Percentiles rank a stretch among this genome's conserved stretches.
Conservation (phyloP, 1,140 invertebrate species). For the Drosophila sp. region DNA sequence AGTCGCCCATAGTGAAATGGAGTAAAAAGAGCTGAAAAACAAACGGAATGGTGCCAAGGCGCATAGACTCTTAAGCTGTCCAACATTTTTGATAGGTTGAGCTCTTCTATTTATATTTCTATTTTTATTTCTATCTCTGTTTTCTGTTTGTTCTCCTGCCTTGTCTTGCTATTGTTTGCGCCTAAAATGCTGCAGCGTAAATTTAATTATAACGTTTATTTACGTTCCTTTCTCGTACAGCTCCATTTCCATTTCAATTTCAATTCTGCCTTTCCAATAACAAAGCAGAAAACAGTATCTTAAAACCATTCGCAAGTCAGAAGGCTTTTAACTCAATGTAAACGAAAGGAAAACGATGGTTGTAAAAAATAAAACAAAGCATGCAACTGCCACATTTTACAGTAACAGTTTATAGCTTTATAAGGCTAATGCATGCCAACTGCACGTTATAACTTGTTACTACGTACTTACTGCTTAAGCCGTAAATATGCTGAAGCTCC, state of each 20-base stretch:
- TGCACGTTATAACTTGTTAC: conserved; percentile 26
- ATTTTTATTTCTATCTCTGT: conserved; percentile 11
- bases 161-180: conserved; percentile 62
- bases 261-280: conserved; percentile 5
- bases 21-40: conserved; percentile 7
- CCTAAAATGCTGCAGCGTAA: conserved; percentile 58
- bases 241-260: not conserved
- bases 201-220: conserved; percentile 78
- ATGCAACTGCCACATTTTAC: conserved; percentile 27
- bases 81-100: conserved; percentile 30
- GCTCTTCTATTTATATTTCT: conserved; percentile 15
- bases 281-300: conserved; percentile 18
- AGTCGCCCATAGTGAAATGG: too few relatives aligned
- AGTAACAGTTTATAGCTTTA: conserved; percentile 16
- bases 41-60: conserved; percentile 60
- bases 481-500: conserved; percentile 13
- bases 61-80: conserved; percentile 49
- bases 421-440: conserved; percentile 28
- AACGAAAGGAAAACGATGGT: not conserved
- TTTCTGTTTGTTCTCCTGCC: conserved; percentile 24
- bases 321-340: conserved; percentile 18
- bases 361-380: conserved; percentile 21
- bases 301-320: conserved; percentile 8
- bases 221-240: conserved; percentile 30
- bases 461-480: conserved; percentile 5